Evolutionary conservation across 1,140 invertebrate genomes (phyloP).

Genomic region (Drosophila sechellia): DNA sequence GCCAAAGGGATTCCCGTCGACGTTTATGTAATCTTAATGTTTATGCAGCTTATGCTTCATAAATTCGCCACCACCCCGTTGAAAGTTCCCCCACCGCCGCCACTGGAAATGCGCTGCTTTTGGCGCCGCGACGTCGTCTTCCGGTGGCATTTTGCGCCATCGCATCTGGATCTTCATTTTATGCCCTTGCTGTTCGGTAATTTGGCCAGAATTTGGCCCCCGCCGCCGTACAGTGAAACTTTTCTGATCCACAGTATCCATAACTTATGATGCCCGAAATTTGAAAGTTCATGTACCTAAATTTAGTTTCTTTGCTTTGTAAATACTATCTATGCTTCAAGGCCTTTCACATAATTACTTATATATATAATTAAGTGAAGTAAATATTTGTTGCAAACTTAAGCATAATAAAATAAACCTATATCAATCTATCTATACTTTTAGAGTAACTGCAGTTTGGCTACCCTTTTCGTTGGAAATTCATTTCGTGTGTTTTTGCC

Average conservation of each 20-base stretch:
- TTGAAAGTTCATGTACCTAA: neutral
- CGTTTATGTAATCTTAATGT: constrained; percentile 81
- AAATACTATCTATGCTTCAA: too few species aligned
- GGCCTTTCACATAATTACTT: too few species aligned
- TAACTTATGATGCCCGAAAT: neutral
- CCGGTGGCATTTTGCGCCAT: constrained; percentile 68
- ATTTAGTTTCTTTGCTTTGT: too few species aligned
- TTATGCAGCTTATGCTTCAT: constrained; percentile 82
- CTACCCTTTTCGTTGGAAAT: constrained; percentile 26
- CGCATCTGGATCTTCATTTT: constrained; percentile 39
- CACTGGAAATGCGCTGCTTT: constrained; percentile 3
- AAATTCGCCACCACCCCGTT: constrained; percentile 51
- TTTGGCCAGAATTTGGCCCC: constrained; percentile 18
- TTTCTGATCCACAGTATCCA: neutral
- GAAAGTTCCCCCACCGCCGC: neutral
- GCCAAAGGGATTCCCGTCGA: constrained; percentile 53
- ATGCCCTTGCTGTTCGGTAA: constrained; percentile 20
- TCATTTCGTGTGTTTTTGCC: constrained; percentile 18
- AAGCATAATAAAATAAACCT: too few species aligned
- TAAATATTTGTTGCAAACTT: too few species aligned
- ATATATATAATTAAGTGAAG: too few species aligned
- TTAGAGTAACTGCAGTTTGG: constrained; percentile 19
- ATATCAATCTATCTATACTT: neutral
- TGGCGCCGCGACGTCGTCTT: constrained; percentile 62
- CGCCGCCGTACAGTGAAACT: neutral